Conservation (phyloP, 1,140 invertebrate species). For the Ceratitis capitata region DNA sequence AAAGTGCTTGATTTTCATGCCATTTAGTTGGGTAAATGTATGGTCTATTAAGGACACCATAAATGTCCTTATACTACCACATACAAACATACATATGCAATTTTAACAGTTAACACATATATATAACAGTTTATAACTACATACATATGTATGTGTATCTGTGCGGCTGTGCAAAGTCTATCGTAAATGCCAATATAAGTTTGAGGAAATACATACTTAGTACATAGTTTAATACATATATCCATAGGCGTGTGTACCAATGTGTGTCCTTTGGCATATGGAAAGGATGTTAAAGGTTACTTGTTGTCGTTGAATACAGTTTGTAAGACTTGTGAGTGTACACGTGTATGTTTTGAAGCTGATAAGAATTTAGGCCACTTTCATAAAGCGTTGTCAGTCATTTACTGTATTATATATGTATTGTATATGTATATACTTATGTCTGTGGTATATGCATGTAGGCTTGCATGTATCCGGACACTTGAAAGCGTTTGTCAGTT, state of each 20-base stretch:
- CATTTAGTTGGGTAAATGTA: slow-evolving; percentile 6
- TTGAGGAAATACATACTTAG: neutral
- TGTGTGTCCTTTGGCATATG: neutral
- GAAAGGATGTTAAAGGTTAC: neutral
- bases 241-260: neutral
- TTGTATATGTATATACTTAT: too few species aligned
- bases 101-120: too few species aligned
- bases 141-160: neutral
- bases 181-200: neutral
- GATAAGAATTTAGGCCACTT: slow-evolving; percentile 15
- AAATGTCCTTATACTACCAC: too few species aligned
- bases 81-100: too few species aligned
- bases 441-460: too few species aligned
- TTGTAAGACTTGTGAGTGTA: neutral
- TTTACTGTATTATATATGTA: neutral
- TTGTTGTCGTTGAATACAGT: too few species aligned
- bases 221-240: too few species aligned
- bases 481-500: neutral
- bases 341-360: neutral
- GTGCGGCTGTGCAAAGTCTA: neutral
- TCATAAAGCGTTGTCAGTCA: neutral
- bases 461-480: too few species aligned
- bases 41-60: slow-evolving; percentile 17
- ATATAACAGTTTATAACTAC: too few species aligned
- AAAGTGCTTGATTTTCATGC: slow-evolving; percentile 26